Evolutionary conservation across 1,140 invertebrate species (phyloP).

Genomic region (Drosophila oshimai): DNA sequence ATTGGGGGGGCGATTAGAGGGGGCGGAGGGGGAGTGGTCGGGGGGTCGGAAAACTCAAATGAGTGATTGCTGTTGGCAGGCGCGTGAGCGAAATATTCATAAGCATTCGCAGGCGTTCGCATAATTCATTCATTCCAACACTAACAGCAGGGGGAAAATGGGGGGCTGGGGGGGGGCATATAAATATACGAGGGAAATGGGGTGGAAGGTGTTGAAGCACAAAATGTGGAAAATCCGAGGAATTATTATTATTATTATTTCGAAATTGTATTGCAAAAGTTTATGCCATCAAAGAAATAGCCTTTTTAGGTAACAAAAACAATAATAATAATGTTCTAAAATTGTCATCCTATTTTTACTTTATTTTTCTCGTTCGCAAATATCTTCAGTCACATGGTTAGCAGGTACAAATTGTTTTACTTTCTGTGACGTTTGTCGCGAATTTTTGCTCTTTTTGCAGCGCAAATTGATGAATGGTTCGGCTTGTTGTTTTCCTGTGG

Average conservation of each 20-base stretch:
- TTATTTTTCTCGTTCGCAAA: constrained; percentile 33
- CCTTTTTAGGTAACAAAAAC: constrained; percentile 4
- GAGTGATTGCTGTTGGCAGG: constrained; percentile 72
- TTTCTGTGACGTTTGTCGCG: constrained; percentile 64
- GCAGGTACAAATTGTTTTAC: constrained; percentile 27
- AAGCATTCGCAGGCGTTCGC: constrained; percentile 51
- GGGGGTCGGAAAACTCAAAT: constrained; percentile 44
- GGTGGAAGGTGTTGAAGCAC: constrained; percentile 9
- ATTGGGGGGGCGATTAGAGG: neutral
- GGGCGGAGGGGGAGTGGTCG: neutral
- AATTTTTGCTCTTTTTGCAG: constrained; percentile 24
- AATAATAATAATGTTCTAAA: no score
- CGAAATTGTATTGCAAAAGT: neutral
- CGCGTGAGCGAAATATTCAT: constrained; percentile 77
- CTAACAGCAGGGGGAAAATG: neutral
- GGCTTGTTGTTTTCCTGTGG: constrained; percentile 29
- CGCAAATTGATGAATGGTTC: constrained; percentile 57
- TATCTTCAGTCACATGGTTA: constrained; percentile 51
- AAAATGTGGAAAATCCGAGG: constrained; percentile 4
- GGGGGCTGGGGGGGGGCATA: neutral
- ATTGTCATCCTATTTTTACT: constrained; percentile 5
- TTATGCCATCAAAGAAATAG: neutral
- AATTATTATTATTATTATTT: constrained; percentile 9
- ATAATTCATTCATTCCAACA: constrained; percentile 62
- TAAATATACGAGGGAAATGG: neutral